Evolutionary conservation across 2,113 vertebrate genomes (phyloP).

Genomic region (Eulemur macaco): DNA sequence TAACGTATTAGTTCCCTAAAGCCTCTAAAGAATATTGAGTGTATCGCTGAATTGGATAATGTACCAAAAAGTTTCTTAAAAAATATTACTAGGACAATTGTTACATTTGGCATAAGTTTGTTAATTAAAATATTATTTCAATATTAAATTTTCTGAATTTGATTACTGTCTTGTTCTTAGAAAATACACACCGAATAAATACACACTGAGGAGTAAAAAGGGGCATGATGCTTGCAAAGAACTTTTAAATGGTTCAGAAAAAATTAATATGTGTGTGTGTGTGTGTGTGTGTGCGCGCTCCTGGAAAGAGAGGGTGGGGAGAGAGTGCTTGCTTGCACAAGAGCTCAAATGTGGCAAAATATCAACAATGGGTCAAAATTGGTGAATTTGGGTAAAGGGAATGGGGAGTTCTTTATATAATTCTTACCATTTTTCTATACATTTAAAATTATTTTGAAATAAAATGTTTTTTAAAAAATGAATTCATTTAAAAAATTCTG

Average conservation of each 20-base stretch:
- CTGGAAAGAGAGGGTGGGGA: no score
- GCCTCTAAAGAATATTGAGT: neutral
- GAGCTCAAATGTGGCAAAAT: neutral
- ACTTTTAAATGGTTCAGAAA: neutral
- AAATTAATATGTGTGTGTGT: neutral
- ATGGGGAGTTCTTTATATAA: neutral
- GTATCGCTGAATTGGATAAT: neutral
- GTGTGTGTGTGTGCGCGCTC: rapidly evolving
- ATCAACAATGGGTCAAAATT: neutral
- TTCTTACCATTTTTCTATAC: neutral
- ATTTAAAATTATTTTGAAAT: neutral
- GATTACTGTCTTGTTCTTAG: neutral
- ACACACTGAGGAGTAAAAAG: neutral
- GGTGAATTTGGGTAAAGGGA: neutral
- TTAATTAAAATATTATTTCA: neutral
- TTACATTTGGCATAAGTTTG: neutral
- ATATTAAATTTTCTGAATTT: slow-evolving; percentile 4
- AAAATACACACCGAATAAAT: neutral
- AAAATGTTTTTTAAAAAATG: neutral
- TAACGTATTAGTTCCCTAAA: neutral
- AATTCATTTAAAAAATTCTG: neutral
- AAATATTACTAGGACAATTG: neutral
- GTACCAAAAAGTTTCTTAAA: neutral
- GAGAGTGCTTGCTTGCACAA: rapidly evolving
- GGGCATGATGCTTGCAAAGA: neutral